Conservation (phyloP, 1,140 invertebrate genomes). For the Drosophila bipectinata region DNA sequence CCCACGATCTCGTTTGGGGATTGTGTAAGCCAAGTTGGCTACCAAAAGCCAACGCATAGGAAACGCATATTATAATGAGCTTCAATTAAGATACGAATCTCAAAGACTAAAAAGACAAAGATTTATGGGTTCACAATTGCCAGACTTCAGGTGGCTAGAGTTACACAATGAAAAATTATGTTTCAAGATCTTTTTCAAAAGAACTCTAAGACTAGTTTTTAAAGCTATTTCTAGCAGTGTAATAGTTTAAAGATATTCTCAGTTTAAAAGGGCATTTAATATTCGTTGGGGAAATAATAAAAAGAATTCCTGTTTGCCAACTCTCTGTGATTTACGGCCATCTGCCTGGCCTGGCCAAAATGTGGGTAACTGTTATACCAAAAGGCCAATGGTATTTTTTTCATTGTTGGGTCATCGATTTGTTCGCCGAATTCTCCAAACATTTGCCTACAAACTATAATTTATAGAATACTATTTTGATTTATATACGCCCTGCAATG, state of each 20-base stretch:
- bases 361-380: slow-evolving; percentile 75
- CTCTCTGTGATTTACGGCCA: slow-evolving; percentile 67
- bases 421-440: slow-evolving; percentile 38
- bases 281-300: slow-evolving; percentile 11
- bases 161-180: slow-evolving; percentile 17
- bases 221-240: neutral
- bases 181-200: neutral
- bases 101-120: slow-evolving; percentile 75
- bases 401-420: slow-evolving; percentile 60
- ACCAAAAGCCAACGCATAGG: slow-evolving; percentile 39
- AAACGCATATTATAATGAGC: slow-evolving; percentile 82
- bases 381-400: slow-evolving; percentile 28
- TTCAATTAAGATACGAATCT: slow-evolving; percentile 82
- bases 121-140: slow-evolving; percentile 79
- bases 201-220: neutral
- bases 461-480: slow-evolving; percentile 69
- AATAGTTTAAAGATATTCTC: neutral
- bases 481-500: slow-evolving; percentile 39
- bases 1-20: slow-evolving; percentile 30
- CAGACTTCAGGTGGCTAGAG: slow-evolving; percentile 56
- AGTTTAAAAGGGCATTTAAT: slow-evolving; percentile 17
- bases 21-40: slow-evolving; percentile 5
- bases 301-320: slow-evolving; percentile 17
- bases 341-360: slow-evolving; percentile 46
- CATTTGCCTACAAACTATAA: slow-evolving; percentile 41